A percentile compares a stretch with the other conserved stretches of the same genome.
Conservation (phyloP, 2,888 invertebrate species). For the Salticus scenicus region DNA sequence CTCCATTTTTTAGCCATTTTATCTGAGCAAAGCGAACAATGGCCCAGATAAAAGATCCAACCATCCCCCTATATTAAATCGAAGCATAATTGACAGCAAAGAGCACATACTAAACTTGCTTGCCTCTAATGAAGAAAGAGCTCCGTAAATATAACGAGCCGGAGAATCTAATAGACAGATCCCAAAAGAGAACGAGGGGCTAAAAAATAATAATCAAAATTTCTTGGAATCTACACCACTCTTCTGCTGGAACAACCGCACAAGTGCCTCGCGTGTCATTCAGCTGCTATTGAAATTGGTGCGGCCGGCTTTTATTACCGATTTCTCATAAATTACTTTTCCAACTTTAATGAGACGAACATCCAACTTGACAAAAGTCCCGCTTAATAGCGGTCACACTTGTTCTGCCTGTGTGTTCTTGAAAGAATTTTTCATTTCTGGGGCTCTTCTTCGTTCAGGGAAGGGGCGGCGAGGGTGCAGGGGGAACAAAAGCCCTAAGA, state of each 20-base stretch:
- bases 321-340: slow-evolving; percentile 69
- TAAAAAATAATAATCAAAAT: slow-evolving; percentile 56
- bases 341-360: slow-evolving; percentile 67
- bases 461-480: not conserved
- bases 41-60: not conserved
- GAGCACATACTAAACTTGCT: slow-evolving; percentile 15
- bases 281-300: slow-evolving; percentile 58
- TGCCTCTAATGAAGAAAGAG: slow-evolving; percentile 40
- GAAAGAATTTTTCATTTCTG: slow-evolving; percentile 65
- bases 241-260: slow-evolving; percentile 43
- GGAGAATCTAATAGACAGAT: slow-evolving; percentile 42
- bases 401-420: slow-evolving; percentile 55
- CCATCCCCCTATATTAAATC: slow-evolving; percentile 1
- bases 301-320: slow-evolving; percentile 46
- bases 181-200: slow-evolving; percentile 5
- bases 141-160: slow-evolving; percentile 25
- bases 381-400: slow-evolving; percentile 65
- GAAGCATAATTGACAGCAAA: slow-evolving; percentile 37
- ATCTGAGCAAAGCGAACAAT: not conserved
- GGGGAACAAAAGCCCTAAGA: slow-evolving; percentile 3
- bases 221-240: slow-evolving; percentile 54
- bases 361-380: slow-evolving; percentile 68
- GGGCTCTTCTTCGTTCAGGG: slow-evolving; percentile 51
- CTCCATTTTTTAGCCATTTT: slow-evolving; percentile 9
- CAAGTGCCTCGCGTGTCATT: slow-evolving; percentile 46